Evolutionary conservation across 2,888 invertebrate species (phyloP).

Genomic region (Caenorhabditis virilis): DNA sequence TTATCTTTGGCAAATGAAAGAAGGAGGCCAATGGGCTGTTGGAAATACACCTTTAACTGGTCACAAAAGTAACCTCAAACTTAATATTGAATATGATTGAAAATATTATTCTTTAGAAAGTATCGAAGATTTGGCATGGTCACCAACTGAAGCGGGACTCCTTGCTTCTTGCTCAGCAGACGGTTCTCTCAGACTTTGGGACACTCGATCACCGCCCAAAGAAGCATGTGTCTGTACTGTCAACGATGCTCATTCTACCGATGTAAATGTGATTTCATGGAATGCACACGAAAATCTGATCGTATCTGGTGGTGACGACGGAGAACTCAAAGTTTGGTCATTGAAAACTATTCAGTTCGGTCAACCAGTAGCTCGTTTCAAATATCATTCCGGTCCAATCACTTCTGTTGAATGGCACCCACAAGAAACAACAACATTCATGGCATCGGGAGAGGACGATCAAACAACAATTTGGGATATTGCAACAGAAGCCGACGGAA

Average conservation of each 20-base stretch:
- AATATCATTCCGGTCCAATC: constrained; percentile 89
- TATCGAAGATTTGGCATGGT: constrained; percentile 98
- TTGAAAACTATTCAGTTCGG: constrained; percentile 80
- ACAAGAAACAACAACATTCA: constrained; percentile 85
- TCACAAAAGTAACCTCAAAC: constrained; percentile 73
- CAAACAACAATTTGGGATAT: constrained; percentile 97
- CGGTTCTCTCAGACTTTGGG: constrained; percentile 86
- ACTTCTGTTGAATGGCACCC: constrained; percentile 98
- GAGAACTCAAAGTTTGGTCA: constrained; percentile 92
- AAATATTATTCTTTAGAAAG: constrained; percentile 72
- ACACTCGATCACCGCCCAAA: constrained; percentile 82
- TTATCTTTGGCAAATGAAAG: constrained; percentile 86
- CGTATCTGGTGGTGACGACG: constrained; percentile 96
- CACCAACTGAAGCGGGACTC: constrained; percentile 89
- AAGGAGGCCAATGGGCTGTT: constrained; percentile 83
- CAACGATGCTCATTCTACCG: constrained; percentile 83
- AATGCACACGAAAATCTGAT: constrained; percentile 78
- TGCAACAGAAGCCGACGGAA: constrained; percentile 77
- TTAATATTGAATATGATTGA: no score
- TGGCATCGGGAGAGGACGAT: constrained; percentile 89
- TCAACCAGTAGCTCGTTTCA: constrained; percentile 87
- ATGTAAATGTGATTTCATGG: constrained; percentile 98
- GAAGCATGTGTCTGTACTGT: constrained; percentile 90
- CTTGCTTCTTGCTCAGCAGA: constrained; percentile 73
- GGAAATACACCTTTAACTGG: constrained; percentile 86